Percentiles rank a stretch among this genome's conserved stretches.
Conservation (phyloP, 1,140 invertebrate species). For the Penaeus vannamei region DNA sequence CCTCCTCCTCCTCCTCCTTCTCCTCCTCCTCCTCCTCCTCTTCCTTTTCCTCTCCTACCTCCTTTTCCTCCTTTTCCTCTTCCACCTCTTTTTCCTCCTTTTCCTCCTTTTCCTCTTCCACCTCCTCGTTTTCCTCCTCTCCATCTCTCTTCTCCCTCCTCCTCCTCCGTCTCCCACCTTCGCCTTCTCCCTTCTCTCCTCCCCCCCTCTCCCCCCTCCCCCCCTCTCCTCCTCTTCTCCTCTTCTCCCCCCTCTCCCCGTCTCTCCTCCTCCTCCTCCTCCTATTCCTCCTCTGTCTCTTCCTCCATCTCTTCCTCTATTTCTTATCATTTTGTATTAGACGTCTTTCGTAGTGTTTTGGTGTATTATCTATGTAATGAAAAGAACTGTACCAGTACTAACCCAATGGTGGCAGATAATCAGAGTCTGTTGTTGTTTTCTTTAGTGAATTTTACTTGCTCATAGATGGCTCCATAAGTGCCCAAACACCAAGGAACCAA, state of each 20-base stretch:
- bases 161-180: background rate
- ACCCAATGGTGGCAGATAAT: too few species aligned
- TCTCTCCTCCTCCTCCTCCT: background rate
- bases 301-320: background rate
- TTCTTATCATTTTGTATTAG: too few species aligned
- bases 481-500: too few species aligned
- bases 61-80: background rate
- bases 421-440: too few species aligned
- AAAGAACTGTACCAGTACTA: too few species aligned
- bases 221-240: background rate
- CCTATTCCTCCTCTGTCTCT: background rate
- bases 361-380: too few species aligned
- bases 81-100: background rate
- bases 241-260: background rate
- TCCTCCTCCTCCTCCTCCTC: background rate
- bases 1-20: background rate
- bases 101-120: background rate
- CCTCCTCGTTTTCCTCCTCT: background rate
- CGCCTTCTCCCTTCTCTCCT: background rate
- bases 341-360: too few species aligned
- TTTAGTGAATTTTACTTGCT: too few species aligned
- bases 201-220: background rate
- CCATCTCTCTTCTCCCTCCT: background rate
- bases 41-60: too few species aligned
- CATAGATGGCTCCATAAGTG: too few species aligned